Percentiles rank a stretch among this genome's conserved stretches.
Evolutionary conservation across 2,113 vertebrate genomes (phyloP).

Genomic region (Sebastes fasciatus): DNA sequence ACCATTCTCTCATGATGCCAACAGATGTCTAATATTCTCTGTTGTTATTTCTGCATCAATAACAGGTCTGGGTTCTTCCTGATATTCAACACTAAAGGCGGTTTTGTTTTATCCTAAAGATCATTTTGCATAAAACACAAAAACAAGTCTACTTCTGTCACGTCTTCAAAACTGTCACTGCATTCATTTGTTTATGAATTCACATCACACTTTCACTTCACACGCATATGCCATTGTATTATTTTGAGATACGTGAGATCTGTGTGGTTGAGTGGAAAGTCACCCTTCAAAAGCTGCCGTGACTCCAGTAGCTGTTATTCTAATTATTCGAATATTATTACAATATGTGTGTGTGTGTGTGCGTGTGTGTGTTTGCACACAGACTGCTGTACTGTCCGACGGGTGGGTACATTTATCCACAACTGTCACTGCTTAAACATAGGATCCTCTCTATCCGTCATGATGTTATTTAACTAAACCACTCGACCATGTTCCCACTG

Average conservation of each 20-base stretch:
- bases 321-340: not conserved
- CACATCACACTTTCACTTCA: not conserved
- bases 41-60: not conserved
- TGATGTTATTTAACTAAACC: not conserved
- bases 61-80: not conserved
- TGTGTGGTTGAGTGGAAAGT: not conserved
- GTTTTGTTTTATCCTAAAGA: not conserved
- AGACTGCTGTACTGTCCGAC: not conserved
- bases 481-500: not conserved
- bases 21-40: not conserved
- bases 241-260: not conserved
- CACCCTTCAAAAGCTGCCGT: not conserved
- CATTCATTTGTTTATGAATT: not conserved
- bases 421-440: not conserved
- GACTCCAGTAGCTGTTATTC: not conserved
- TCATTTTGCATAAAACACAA: not conserved
- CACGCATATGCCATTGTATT: not conserved
- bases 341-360: not conserved
- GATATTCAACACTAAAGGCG: not conserved
- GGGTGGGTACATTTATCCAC: not conserved
- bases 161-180: not conserved
- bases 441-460: slow-evolving; percentile 3
- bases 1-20: not conserved
- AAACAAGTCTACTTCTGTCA: not conserved
- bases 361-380: not conserved